Evolutionary conservation across 2,113 vertebrate genomes (phyloP).

Genomic region (Odontophorus gujanensis): DNA sequence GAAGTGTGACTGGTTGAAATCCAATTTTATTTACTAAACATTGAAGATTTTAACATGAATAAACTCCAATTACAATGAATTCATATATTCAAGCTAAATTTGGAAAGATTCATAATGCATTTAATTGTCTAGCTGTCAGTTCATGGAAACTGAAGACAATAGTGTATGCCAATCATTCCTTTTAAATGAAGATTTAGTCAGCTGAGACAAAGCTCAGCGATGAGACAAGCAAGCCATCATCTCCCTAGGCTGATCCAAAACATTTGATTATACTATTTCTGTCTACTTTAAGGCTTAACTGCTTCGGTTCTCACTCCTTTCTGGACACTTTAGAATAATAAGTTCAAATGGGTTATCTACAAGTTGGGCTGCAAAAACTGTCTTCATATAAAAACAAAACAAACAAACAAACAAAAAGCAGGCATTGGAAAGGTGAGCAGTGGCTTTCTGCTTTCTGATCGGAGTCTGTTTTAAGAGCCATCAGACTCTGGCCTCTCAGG

Average conservation of each 20-base stretch:
- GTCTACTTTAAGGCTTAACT: not conserved
- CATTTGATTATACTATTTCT: not conserved
- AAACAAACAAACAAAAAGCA: not conserved
- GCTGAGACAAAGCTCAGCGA: not conserved
- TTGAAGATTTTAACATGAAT: not conserved
- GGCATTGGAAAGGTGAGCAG: fast-evolving
- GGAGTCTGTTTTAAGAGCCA: not conserved
- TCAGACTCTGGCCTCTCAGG: not conserved
- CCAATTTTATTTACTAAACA: not conserved
- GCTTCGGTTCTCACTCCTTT: not conserved
- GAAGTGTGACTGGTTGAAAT: not conserved
- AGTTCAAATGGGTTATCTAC: not conserved
- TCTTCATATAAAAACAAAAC: not conserved
- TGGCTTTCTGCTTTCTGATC: no score
- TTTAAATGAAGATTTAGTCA: not conserved
- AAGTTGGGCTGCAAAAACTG: not conserved
- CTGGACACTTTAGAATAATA: not conserved
- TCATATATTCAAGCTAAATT: not conserved
- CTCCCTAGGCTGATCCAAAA: not conserved
- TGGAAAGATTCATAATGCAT: not conserved
- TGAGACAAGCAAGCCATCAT: not conserved
- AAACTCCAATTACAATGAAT: not conserved
- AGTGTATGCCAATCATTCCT: not conserved
- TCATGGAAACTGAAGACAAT: not conserved
- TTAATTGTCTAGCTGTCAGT: not conserved